Conservation (phyloP, 2,797 vertebrate genomes). For the Bryconaethiops microstoma region DNA sequence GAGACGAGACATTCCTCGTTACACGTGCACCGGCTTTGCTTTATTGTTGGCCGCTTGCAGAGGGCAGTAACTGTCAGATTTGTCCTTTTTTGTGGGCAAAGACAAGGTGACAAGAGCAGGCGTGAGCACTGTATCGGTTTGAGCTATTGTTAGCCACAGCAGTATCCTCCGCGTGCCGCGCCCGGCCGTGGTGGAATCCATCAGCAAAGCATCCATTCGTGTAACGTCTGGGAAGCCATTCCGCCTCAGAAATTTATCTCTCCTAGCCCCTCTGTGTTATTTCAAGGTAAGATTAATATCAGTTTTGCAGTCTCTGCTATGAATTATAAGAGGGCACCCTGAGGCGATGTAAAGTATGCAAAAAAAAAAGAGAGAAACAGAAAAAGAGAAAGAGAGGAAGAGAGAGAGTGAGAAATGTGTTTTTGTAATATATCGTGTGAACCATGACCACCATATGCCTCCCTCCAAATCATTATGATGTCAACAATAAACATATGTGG, state of each 20-base stretch:
- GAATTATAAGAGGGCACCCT: conserved; percentile 50
- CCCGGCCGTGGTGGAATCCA: conserved; percentile 55
- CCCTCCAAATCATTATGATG: conserved; percentile 51
- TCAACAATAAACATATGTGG: conserved; percentile 51
- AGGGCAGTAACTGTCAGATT: conserved; percentile 25
- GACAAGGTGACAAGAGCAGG: conserved; percentile 35
- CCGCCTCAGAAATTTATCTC: conserved; percentile 51
- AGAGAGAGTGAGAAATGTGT: conserved; percentile 19
- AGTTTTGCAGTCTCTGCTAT: conserved; percentile 36
- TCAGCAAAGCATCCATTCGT: conserved; percentile 55
- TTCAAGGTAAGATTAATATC: conserved; percentile 61
- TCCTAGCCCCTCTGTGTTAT: conserved; percentile 47
- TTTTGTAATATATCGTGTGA: conserved; percentile 29
- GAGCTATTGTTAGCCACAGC: conserved; percentile 50
- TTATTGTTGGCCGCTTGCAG: conserved; percentile 14
- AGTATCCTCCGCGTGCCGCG: conserved; percentile 29
- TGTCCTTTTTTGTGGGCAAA: conserved; percentile 39
- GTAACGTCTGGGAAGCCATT: conserved; percentile 52
- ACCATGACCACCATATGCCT: conserved; percentile 44
- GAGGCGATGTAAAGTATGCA: conserved; percentile 40
- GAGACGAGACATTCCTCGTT: neutral
- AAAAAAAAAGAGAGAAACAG: conserved; percentile 18
- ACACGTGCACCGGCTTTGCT: conserved; percentile 2
- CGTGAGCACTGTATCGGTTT: conserved; percentile 47
- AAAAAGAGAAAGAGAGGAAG: conserved; percentile 8